A percentile compares a stretch with the other conserved stretches of the same genome.
Conservation (phyloP, 2,113 vertebrate species). For the Tychaedon coryphoeus region DNA sequence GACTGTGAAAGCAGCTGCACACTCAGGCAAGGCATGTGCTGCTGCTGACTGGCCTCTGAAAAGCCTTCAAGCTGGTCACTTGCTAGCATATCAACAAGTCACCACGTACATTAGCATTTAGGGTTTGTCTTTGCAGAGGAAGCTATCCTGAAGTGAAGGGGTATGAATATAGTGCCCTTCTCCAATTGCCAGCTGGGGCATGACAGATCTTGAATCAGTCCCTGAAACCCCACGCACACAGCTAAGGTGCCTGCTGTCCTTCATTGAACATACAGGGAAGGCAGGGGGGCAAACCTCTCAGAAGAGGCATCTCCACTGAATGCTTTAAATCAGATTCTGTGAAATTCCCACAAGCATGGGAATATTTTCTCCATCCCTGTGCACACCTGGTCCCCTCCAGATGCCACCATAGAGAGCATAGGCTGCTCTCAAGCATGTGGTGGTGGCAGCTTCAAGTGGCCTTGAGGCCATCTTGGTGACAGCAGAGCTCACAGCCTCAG, state of each 20-base stretch:
- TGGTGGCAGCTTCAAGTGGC: fast-evolving
- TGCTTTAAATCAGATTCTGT: not conserved
- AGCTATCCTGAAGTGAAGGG: not conserved
- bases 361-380: not conserved
- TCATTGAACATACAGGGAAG: not conserved
- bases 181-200: not conserved
- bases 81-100: not conserved
- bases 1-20: not conserved
- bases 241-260: not conserved
- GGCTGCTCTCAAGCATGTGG: not conserved
- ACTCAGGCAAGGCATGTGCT: not conserved
- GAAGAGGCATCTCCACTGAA: not conserved
- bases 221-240: not conserved
- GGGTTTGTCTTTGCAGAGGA: not conserved
- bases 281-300: not conserved
- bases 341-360: not conserved
- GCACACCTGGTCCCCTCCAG: not conserved
- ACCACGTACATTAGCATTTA: not conserved
- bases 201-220: not conserved
- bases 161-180: not conserved
- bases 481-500: not conserved
- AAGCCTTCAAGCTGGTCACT: not conserved
- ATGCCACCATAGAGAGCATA: not conserved
- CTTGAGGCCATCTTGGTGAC: fast-evolving
- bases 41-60: not conserved